phyloP scores from a whole-genome alignment of 2,113 vertebrate genomes.

The Cheirogaleus medius region DNA sequence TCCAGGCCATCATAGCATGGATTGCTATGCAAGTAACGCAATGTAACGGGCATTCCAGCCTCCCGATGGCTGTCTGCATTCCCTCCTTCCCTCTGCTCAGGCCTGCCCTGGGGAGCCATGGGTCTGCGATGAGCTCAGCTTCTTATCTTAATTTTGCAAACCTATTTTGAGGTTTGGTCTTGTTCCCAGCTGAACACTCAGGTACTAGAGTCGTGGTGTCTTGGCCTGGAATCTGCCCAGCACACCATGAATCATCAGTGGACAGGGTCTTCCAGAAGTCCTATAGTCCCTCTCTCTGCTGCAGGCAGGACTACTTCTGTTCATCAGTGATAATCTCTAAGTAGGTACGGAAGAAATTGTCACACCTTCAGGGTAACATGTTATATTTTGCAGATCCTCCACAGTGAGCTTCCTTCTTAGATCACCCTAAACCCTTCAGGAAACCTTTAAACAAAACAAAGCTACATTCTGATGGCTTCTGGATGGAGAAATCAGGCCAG shows the following conservation, averaged over 20 bases:
- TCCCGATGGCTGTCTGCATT: neutral
- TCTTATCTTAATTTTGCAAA: conserved; percentile 15
- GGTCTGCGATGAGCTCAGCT: neutral
- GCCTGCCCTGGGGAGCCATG: neutral
- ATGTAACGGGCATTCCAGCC: neutral
- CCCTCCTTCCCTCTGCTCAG: neutral
- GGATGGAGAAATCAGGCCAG: neutral
- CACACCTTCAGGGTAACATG: neutral
- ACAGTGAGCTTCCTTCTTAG: neutral
- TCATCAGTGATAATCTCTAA: neutral
- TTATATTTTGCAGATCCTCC: neutral
- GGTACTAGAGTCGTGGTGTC: neutral
- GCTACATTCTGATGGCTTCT: neutral
- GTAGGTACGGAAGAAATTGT: neutral
- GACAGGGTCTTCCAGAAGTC: neutral
- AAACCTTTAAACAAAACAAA: neutral
- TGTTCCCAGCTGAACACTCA: neutral
- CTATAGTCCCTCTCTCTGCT: neutral
- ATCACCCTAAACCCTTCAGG: neutral
- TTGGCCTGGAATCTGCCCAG: neutral
- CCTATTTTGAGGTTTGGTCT: conserved; percentile 15
- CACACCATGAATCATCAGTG: neutral
- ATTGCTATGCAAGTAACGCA: neutral
- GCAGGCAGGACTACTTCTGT: no score
- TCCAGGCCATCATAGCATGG: neutral